These are phyloP conservation scores for Acronicta alni DNA, from an alignment of 2,888 invertebrate genomes.

Conservation along the genomic window DNA sequence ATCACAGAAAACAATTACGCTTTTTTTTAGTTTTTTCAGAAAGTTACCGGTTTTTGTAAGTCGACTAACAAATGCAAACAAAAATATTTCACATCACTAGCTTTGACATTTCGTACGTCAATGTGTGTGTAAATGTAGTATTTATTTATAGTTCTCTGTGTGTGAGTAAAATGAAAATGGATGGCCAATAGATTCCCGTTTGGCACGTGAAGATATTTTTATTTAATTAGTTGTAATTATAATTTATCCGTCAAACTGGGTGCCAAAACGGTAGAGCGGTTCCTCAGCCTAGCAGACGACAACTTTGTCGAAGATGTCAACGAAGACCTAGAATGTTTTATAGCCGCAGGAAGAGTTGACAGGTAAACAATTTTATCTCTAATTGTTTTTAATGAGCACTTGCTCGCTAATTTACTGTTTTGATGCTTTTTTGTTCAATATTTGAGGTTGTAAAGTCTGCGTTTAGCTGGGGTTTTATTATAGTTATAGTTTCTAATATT, in stretches of 20 bases:
- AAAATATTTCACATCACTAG: constrained; percentile 33
- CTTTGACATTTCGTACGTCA: constrained; percentile 39
- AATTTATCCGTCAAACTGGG: constrained; percentile 84
- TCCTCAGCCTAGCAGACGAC: constrained; percentile 84
- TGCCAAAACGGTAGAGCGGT: constrained; percentile 87
- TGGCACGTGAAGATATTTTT: constrained; percentile 78
- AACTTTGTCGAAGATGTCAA: constrained; percentile 86
- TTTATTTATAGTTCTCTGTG: constrained; percentile 50
- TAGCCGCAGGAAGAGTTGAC: constrained; percentile 83
- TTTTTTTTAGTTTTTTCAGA: too few relatives aligned
- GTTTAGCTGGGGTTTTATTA: constrained; percentile 8
- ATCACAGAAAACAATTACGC: too few relatives aligned
- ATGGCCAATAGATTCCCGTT: constrained; percentile 76
- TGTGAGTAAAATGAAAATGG: constrained; percentile 74
- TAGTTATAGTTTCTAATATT: constrained; percentile 51
- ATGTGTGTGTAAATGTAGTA: constrained; percentile 44
- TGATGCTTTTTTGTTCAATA: constrained; percentile 6
- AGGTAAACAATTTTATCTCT: constrained; percentile 84
- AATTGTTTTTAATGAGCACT: constrained; percentile 54
- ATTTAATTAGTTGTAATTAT: constrained; percentile 70
- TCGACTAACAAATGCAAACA: constrained; percentile 34
- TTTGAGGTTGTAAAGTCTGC: constrained; percentile 8
- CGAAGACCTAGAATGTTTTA: constrained; percentile 87
- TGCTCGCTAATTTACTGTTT: constrained; percentile 31
- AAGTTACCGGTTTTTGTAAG: constrained; percentile 30